Evolutionary conservation across 2,797 vertebrate genomes (phyloP).

Genomic region (Spinus pinus): DNA sequence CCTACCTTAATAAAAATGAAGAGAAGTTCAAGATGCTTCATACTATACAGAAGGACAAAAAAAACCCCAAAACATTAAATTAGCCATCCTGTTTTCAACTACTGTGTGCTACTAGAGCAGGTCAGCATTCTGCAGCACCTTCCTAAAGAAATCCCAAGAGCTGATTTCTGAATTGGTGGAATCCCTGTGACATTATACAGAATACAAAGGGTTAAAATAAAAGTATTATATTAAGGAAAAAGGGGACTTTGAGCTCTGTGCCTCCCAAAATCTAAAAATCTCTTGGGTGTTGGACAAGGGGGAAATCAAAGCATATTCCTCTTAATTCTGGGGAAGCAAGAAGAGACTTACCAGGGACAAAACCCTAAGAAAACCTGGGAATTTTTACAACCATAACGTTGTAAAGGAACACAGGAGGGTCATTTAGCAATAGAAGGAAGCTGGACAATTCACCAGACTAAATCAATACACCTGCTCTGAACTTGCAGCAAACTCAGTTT

Average conservation of each 20-base stretch:
- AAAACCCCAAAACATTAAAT: fast-evolving
- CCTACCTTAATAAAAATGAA: constrained; percentile 30
- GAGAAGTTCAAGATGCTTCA: background rate
- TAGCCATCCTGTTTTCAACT: background rate
- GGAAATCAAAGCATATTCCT: background rate
- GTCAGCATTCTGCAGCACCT: fast-evolving
- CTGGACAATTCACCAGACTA: background rate
- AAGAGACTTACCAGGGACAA: background rate
- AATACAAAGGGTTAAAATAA: background rate
- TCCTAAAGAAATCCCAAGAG: background rate
- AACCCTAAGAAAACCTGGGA: background rate
- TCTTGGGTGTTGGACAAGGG: background rate
- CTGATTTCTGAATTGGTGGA: background rate
- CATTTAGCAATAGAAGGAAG: background rate
- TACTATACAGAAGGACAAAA: background rate
- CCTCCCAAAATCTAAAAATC: background rate
- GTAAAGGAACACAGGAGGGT: background rate
- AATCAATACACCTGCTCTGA: background rate
- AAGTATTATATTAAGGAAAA: background rate
- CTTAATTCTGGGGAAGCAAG: background rate
- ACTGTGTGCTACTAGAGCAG: background rate
- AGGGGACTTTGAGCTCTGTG: background rate
- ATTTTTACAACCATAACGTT: background rate
- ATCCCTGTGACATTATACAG: background rate
- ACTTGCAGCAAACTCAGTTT: background rate